Evolutionary conservation across 2,797 vertebrate genomes (phyloP).

Genomic region (Limosa lapponica): DNA sequence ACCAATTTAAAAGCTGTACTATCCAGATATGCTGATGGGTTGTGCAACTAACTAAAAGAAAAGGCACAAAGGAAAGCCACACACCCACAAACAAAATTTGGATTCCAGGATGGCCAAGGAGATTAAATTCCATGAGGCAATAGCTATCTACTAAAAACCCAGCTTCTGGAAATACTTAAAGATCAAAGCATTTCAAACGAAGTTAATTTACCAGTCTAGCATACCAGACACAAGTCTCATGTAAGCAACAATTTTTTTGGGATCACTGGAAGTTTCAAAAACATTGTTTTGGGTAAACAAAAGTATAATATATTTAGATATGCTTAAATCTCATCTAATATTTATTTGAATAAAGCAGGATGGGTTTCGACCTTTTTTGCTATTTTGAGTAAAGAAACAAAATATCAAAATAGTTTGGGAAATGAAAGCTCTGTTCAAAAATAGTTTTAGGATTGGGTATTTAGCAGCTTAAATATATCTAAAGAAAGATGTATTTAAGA

Average conservation of each 20-base stretch:
- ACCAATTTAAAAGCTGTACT: background rate
- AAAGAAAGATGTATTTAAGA: background rate
- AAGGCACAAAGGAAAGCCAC: background rate
- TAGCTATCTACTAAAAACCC: background rate
- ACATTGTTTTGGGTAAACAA: background rate
- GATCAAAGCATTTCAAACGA: background rate
- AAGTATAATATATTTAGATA: background rate
- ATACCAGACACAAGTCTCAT: background rate
- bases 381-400: background rate
- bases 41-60: background rate
- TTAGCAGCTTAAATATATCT: background rate
- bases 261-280: background rate
- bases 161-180: background rate
- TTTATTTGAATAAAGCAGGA: background rate
- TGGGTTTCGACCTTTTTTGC: background rate
- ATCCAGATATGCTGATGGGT: background rate
- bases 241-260: background rate
- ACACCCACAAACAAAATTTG: background rate
- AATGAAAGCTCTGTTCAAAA: background rate
- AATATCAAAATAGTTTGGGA: background rate
- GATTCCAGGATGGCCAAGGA: background rate
- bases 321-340: background rate
- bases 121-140: background rate
- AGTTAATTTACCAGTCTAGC: background rate
- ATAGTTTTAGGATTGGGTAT: background rate